These are phyloP conservation scores for Chitala chitala DNA, from an alignment of 2,113 vertebrate species.

Conservation along the genomic window DNA sequence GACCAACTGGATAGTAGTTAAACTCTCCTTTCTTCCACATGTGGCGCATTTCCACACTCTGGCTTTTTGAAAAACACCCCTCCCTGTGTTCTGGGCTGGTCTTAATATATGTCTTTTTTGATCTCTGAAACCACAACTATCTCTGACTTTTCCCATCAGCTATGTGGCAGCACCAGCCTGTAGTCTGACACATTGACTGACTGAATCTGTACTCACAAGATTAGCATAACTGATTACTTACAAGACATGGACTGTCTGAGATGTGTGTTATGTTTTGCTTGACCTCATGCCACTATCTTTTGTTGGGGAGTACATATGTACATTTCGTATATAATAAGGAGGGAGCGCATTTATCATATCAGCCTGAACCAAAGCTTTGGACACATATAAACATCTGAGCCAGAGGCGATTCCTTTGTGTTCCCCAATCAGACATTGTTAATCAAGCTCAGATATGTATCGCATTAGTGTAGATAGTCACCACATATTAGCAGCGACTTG, in stretches of 20 bases:
- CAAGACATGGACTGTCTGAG: not conserved
- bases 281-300: not conserved
- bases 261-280: no score
- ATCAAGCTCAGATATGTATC: conserved; percentile 42
- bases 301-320: not conserved
- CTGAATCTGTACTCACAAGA: not conserved
- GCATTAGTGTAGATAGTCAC: conserved; percentile 31
- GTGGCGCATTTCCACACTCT: not conserved
- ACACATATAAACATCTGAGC: conserved; percentile 26
- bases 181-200: not conserved
- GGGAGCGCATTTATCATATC: not conserved
- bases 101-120: not conserved
- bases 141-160: not conserved
- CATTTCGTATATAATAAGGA: not conserved
- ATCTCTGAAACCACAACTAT: not conserved
- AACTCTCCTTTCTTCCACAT: not conserved
- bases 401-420: conserved; percentile 9
- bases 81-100: not conserved
- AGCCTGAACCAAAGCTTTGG: conserved; percentile 20
- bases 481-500: conserved; percentile 29
- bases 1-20: not conserved
- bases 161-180: not conserved
- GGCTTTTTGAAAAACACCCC: not conserved
- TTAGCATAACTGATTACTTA: not conserved
- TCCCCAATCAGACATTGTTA: conserved; percentile 20